Conservation (phyloP, 2,888 invertebrate species). For the Dyspetes luteomarginatus region DNA sequence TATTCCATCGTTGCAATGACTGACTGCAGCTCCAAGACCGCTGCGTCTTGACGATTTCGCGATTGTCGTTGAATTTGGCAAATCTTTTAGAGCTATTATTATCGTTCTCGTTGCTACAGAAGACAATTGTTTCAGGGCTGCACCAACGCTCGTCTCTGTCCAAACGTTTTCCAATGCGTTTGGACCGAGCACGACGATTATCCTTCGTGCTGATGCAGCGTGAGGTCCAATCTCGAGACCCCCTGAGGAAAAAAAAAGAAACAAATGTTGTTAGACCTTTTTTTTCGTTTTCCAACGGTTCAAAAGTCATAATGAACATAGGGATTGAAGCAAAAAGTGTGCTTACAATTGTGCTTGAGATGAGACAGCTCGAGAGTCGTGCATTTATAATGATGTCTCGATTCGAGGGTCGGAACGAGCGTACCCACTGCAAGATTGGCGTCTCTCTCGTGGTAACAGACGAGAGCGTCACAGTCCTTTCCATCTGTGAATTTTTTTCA, state of each 20-base stretch:
- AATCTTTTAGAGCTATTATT: conserved; percentile 82
- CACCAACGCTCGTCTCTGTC: conserved; percentile 82
- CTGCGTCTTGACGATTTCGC: conserved; percentile 84
- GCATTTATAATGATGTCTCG: conserved; percentile 88
- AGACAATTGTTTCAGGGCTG: conserved; percentile 84
- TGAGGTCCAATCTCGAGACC: conserved; percentile 85
- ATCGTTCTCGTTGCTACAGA: conserved; percentile 78
- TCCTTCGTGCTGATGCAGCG: conserved; percentile 84
- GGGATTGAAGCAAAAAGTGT: not conserved
- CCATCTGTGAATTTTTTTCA: conserved; percentile 81
- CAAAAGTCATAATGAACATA: not conserved
- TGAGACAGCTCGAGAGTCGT: conserved; percentile 85
- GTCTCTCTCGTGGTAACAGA: conserved; percentile 87
- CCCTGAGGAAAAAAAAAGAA: conserved; percentile 84
- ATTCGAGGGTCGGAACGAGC: conserved; percentile 86
- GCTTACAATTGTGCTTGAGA: conserved; percentile 85
- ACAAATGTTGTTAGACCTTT: not conserved
- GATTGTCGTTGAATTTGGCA: conserved; percentile 81
- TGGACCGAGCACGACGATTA: conserved; percentile 84
- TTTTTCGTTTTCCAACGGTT: not conserved
- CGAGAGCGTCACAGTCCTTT: conserved; percentile 87
- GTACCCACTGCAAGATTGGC: conserved; percentile 87
- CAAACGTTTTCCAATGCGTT: conserved; percentile 83
- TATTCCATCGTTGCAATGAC: conserved; percentile 83
- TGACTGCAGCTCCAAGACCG: conserved; percentile 83